Percentiles rank a stretch among this genome's conserved stretches.
These are phyloP conservation scores for Anoplopoma fimbria DNA, from an alignment of 2,113 vertebrate genomes.

Conservation along the genomic window DNA sequence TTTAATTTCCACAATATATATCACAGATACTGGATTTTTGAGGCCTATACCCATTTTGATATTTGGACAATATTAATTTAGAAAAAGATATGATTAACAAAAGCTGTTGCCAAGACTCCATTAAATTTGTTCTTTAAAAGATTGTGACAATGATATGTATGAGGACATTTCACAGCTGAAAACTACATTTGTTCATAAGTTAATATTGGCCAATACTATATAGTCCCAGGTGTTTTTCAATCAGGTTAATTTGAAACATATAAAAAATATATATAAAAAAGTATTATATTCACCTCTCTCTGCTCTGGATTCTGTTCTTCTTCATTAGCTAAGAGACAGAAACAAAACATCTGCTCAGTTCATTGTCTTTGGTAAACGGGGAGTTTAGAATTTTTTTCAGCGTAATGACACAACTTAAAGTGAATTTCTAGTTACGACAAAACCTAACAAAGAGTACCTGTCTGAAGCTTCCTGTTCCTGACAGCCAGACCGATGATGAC, in stretches of 20 bases:
- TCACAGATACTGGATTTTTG: background rate
- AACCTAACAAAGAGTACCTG: background rate
- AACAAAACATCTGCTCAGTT: too few species aligned
- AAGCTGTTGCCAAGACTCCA: background rate
- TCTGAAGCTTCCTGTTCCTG: background rate
- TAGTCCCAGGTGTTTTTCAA: background rate
- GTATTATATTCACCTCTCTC: background rate
- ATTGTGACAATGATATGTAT: too few species aligned
- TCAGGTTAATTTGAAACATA: background rate
- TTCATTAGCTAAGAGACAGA: background rate
- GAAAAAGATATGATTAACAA: background rate
- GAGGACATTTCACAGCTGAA: too few species aligned
- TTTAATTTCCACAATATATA: background rate
- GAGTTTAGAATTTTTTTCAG: background rate
- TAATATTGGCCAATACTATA: background rate
- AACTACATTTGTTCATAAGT: background rate
- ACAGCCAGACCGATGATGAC: background rate
- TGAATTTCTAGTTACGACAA: too few species aligned
- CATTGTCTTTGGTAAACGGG: too few species aligned
- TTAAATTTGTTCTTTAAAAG: background rate
- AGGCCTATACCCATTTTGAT: background rate
- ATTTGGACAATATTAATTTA: background rate
- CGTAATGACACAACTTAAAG: too few species aligned
- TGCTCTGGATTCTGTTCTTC: background rate
- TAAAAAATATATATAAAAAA: background rate